phyloP scores from a whole-genome alignment of 2,797 vertebrate genomes.

The Galagoides demidoff region DNA sequence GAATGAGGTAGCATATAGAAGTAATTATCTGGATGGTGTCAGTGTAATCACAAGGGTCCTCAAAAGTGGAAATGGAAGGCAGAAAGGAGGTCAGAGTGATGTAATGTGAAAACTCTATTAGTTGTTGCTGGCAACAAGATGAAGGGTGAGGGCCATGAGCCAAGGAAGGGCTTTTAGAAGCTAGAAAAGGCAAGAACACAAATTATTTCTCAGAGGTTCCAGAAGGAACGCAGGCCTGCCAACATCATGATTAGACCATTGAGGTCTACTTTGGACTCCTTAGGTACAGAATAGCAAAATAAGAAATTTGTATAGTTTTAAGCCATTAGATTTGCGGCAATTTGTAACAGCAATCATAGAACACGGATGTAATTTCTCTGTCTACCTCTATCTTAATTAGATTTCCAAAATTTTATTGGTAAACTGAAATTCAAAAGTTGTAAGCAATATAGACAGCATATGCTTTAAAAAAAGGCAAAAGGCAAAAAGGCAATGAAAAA shows the following conservation, averaged over 20 bases:
- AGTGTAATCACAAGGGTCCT: background rate
- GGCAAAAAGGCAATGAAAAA: background rate
- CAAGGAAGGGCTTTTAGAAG: background rate
- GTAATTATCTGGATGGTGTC: background rate
- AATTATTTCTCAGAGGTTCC: fast-evolving
- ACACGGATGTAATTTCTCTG: background rate
- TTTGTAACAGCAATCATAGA: background rate
- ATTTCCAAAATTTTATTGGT: background rate
- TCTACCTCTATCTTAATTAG: background rate
- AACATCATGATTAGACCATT: background rate
- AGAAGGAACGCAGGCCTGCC: background rate
- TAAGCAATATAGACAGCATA: background rate
- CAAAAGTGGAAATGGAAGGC: background rate
- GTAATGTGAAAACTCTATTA: background rate
- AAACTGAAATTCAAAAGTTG: background rate
- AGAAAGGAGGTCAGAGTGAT: background rate
- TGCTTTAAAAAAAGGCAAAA: background rate
- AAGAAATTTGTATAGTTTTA: background rate
- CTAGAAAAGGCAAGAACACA: background rate
- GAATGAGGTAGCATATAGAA: background rate
- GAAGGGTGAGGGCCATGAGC: fast-evolving
- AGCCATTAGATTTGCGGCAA: background rate
- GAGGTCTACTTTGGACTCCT: background rate
- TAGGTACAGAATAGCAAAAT: background rate
- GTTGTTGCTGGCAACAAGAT: background rate